These are phyloP conservation scores for Atlantisia rogersi DNA, from an alignment of 2,113 vertebrate species.

Conservation along the genomic window DNA sequence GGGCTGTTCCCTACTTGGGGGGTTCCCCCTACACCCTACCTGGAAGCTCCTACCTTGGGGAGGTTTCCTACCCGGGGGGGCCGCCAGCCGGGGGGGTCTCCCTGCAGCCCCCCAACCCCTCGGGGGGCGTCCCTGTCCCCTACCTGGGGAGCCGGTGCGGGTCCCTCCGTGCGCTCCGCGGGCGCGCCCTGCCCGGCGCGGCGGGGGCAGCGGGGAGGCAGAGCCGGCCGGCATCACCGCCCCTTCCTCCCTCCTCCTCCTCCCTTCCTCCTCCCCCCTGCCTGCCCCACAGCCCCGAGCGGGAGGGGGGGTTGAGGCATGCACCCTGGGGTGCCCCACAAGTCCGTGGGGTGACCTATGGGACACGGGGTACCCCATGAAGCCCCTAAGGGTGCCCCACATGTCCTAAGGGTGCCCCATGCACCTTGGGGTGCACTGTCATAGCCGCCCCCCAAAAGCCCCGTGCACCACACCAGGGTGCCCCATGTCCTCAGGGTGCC, in stretches of 20 bases:
- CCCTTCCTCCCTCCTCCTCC: conserved; percentile 52
- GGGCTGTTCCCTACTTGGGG: neutral
- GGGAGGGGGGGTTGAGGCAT: neutral
- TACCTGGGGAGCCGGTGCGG: neutral
- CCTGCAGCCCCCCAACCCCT: neutral
- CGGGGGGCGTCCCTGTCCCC: neutral
- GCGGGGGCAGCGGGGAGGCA: conserved; percentile 36
- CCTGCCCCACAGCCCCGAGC: too few species aligned
- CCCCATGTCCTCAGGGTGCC: too few species aligned
- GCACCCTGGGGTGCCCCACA: neutral
- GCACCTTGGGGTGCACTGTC: too few species aligned
- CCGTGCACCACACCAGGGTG: too few species aligned
- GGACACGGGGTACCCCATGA: neutral
- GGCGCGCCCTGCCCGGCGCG: neutral
- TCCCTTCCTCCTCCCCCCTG: neutral
- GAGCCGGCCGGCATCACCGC: conserved; percentile 58
- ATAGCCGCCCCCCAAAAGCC: neutral
- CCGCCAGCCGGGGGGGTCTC: neutral
- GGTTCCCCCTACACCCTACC: neutral
- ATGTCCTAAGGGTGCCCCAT: neutral
- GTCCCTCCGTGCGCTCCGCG: neutral
- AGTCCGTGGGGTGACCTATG: neutral
- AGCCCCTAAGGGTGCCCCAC: neutral
- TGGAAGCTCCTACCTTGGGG: neutral
- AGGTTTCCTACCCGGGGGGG: neutral